Conservation (phyloP, 2,888 invertebrate genomes). For the Cephus rjabovi region DNA sequence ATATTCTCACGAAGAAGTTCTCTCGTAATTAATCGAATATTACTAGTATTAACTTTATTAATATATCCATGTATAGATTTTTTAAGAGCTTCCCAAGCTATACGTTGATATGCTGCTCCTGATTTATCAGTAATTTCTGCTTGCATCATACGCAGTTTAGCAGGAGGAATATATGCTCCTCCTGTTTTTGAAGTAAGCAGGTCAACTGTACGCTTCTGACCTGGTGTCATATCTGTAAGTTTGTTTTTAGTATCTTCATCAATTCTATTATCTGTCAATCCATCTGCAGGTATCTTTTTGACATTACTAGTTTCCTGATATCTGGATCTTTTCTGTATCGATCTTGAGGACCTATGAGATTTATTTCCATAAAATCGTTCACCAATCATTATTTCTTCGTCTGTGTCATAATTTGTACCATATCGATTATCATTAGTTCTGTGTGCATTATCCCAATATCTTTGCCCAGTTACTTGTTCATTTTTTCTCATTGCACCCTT, state of each 20-base stretch:
- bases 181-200: constrained; percentile 86
- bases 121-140: constrained; percentile 95
- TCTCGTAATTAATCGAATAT: constrained; percentile 90
- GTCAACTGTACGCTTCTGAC: constrained; percentile 71
- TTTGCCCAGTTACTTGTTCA: constrained; percentile 11
- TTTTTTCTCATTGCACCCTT: no score
- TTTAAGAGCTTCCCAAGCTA: constrained; percentile 99
- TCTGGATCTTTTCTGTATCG: not conserved
- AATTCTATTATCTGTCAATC: no score
- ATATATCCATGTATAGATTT: constrained; percentile 98
- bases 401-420: constrained; percentile 32
- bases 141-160: constrained; percentile 94
- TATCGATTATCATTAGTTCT: constrained; percentile 21
- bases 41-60: constrained; percentile 97
- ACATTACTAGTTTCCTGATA: not conserved
- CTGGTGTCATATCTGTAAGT: constrained; percentile 51
- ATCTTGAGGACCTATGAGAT: constrained; percentile 7
- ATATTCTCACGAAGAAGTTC: constrained; percentile 96
- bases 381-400: constrained; percentile 35
- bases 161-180: constrained; percentile 98
- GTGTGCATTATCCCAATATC: constrained; percentile 39
- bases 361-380: constrained; percentile 43
- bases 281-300: not conserved
- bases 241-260: constrained; percentile 4
- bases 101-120: constrained; percentile 93